Base-by-base conservation (phyloP, 2,113 vertebrate genomes). In the Nansenia antarctica region DNA sequence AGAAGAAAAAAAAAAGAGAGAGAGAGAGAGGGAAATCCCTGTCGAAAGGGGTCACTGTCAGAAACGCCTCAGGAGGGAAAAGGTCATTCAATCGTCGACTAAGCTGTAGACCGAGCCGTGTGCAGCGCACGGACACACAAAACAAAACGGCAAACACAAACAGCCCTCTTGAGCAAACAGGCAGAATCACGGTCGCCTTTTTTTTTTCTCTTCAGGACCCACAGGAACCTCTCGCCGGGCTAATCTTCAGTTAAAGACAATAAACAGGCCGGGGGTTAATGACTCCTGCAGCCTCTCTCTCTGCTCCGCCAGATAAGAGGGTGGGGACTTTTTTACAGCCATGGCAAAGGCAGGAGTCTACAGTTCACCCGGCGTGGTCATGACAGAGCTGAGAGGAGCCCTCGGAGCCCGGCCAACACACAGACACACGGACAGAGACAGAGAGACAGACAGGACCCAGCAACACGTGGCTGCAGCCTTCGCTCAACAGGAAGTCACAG, bases 181-280 rank as follows among this genome's bases (percentile, higher is more conserved):
- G 80, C 68, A 30, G 34, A 74, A 53, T 78, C 76, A 72, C 77
- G 79, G 78, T 55, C 58, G 80, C 69, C 85, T 77, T 72, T 68
- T 66, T 78, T 77, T 77, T 72, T 68, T 66, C 79, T 77, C 61
- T 78, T 82, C 74, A 24, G 12, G 32, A 29, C 69, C 74, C 26
- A 72, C 5, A 63, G 24, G 37, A 20, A 11, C 55, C 27, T 8
- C 55, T 72, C 67, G 80, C 78, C 76, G 30, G 27, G 73, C 78
- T 82, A 81, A 82, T 88, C 84, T 89, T 81, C 82, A 84, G 73
- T 82, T 73, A 77, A 73, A 80, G 84, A 80, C 71, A 81, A 83
- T 86, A 85, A 88, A 88, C 82, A 82, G 76, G 78, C 79, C 11
- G 29, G 70, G 85, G 11, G 20, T 86, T 86, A 89, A 89, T 84